Evolutionary conservation across 2,797 vertebrate species (phyloP), one percentile per base, ranked within the genome.

Genomic region (Scyliorhinus canicula): DNA sequence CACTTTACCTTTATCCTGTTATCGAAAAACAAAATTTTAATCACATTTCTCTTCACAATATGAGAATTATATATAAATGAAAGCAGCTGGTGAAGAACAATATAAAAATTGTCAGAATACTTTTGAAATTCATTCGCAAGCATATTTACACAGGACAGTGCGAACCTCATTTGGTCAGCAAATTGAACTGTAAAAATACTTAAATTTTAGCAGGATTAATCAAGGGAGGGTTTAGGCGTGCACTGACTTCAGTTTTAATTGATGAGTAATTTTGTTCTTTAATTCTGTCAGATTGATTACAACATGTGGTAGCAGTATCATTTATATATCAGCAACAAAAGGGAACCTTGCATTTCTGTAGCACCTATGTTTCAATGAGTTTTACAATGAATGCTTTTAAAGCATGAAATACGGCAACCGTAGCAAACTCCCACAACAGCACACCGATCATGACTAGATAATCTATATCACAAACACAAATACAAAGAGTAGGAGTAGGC

Each of bases 1-100:
- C 67, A 71, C 11, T 52, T 71, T 69, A 21, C 47, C 67, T 94
- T 52, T 94, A 69, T 35, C 93, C 93, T 94, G 50, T 94, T 65
- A 11, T 40, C 69, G 50, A 65, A 28, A 74, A 52, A 94, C 93
- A 74, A 93, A 93, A 69, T 65, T 21, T 50, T 16, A 71, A 60
- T 52, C 31, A 71, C 26, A 94, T 71, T 24, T 47, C 47, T 71
- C 44, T 35, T 31, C 2, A 0, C 12, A 28, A 11, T 28, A 74
- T 35, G 44, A 74, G 11, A 35, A 71, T 19, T 35, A 50, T 35
- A 35, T 8, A 40, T 16, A 94, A 69, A 74, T 71, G 21, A 94
- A 74, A 94, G 6, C 44, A 52, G 50, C 26, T 52, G 67, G 4
- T 65, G 31, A 93, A 74, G 12, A 93, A 4, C 47, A 71, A 50